These are phyloP conservation scores for Goniozus legneri DNA, from an alignment of 1,140 invertebrate species.

Conservation along the genomic window DNA sequence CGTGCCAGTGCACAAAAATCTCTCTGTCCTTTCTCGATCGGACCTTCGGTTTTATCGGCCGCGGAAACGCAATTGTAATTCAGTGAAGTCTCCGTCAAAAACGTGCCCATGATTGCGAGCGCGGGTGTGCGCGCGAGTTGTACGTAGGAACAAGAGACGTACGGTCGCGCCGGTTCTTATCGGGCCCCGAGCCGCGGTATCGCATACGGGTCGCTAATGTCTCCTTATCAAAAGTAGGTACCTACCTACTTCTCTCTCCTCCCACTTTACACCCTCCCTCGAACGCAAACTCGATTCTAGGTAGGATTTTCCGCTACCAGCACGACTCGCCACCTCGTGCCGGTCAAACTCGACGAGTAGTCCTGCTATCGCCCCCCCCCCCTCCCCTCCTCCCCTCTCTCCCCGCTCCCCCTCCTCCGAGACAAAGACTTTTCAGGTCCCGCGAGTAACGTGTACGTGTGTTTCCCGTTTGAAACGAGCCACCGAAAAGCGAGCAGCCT, in stretches of 20 bases:
- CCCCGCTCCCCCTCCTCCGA: neutral
- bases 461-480: no score
- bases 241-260: slow-evolving; percentile 38
- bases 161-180: slow-evolving; percentile 36
- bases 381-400: neutral
- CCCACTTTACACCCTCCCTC: slow-evolving; percentile 18
- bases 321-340: no score
- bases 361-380: neutral
- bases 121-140: slow-evolving; percentile 30
- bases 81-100: slow-evolving; percentile 18
- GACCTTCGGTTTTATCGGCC: no score
- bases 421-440: slow-evolving; percentile 41
- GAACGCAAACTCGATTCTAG: slow-evolving; percentile 31
- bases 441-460: slow-evolving; percentile 21
- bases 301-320: slow-evolving; percentile 44
- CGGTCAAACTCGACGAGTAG: slow-evolving; percentile 3
- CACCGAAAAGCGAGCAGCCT: no score
- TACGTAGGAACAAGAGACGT: slow-evolving; percentile 25
- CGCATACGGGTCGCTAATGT: slow-evolving; percentile 55
- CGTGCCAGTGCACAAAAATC: no score
- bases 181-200: slow-evolving; percentile 31
- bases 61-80: no score
- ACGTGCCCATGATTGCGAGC: no score
- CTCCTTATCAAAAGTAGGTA: slow-evolving; percentile 50
- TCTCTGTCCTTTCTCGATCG: no score